These are phyloP conservation scores for Nymphicus hollandicus DNA, from an alignment of 2,113 vertebrate genomes.

Conservation along the genomic window DNA sequence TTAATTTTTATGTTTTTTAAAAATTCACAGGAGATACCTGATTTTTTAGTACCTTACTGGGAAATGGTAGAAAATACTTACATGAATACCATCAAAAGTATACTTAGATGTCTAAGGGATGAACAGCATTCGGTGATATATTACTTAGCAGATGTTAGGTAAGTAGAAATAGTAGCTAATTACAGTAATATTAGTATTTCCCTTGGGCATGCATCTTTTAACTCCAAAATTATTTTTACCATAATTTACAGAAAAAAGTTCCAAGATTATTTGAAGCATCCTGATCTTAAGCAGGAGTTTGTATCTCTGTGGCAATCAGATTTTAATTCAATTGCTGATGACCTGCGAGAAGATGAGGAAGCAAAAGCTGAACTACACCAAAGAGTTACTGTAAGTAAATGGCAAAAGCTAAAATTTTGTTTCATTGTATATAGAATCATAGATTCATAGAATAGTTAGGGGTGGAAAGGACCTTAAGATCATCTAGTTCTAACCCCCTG, in stretches of 20 bases:
- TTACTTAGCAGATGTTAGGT: conserved; percentile 83
- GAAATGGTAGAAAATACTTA: conserved; percentile 80
- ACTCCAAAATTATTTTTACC: background rate
- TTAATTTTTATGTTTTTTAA: conserved; percentile 3
- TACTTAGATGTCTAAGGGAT: conserved; percentile 81
- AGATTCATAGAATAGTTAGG: too few species aligned
- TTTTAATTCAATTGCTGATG: conserved; percentile 84
- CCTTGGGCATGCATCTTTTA: background rate
- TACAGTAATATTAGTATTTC: background rate
- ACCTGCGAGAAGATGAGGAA: conserved; percentile 85
- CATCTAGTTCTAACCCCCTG: too few species aligned
- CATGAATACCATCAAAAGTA: conserved; percentile 74
- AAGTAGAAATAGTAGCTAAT: conserved; percentile 6
- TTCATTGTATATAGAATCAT: background rate
- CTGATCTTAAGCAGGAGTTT: conserved; percentile 88
- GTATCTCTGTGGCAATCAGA: conserved; percentile 87
- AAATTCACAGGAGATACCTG: conserved; percentile 79
- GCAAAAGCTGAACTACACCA: conserved; percentile 89
- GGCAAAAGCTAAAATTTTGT: background rate
- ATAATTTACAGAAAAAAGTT: conserved; percentile 79
- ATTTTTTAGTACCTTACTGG: conserved; percentile 83
- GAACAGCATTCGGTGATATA: conserved; percentile 67
- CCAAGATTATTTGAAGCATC: conserved; percentile 78
- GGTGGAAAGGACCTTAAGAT: too few species aligned
- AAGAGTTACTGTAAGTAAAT: conserved; percentile 83